Conservation (phyloP, 2,797 vertebrate genomes). For the Phylloscopus collybita region DNA sequence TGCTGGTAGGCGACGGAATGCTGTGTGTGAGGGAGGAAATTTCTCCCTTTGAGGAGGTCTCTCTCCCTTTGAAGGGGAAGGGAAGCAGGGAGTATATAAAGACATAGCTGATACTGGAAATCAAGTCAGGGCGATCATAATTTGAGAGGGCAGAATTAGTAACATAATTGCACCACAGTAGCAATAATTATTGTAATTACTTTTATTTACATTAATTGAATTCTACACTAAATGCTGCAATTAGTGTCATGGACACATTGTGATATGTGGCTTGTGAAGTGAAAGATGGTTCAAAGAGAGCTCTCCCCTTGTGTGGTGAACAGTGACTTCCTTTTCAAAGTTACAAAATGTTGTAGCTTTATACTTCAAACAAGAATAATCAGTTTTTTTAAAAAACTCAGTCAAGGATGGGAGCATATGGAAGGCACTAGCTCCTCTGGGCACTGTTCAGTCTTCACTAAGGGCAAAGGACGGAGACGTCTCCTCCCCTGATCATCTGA, state of each 20-base stretch:
- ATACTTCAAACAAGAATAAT: background rate
- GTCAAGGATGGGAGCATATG: background rate
- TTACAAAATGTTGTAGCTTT: background rate
- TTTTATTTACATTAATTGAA: constrained; percentile 61
- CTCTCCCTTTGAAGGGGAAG: background rate
- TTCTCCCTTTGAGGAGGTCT: background rate
- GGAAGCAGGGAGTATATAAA: background rate
- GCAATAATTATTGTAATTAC: constrained; percentile 58
- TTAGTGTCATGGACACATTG: constrained; percentile 26
- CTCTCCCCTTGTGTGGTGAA: background rate
- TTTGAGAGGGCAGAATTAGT: constrained; percentile 29
- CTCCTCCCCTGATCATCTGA: background rate
- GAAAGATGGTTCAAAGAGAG: background rate
- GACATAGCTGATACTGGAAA: background rate
- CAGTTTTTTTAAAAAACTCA: background rate
- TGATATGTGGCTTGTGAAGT: constrained; percentile 22
- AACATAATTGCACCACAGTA: constrained; percentile 24
- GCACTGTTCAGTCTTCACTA: background rate
- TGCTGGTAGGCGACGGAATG: background rate
- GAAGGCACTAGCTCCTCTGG: background rate
- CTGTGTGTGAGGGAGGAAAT: background rate
- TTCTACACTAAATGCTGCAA: constrained; percentile 32
- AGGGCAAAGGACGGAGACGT: background rate
- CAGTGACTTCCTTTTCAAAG: background rate
- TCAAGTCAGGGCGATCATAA: background rate